A percentile compares a stretch with the other conserved stretches of the same genome.
phyloP scores from a whole-genome alignment of 2,113 vertebrate species.

The Thymallus thymallus region DNA sequence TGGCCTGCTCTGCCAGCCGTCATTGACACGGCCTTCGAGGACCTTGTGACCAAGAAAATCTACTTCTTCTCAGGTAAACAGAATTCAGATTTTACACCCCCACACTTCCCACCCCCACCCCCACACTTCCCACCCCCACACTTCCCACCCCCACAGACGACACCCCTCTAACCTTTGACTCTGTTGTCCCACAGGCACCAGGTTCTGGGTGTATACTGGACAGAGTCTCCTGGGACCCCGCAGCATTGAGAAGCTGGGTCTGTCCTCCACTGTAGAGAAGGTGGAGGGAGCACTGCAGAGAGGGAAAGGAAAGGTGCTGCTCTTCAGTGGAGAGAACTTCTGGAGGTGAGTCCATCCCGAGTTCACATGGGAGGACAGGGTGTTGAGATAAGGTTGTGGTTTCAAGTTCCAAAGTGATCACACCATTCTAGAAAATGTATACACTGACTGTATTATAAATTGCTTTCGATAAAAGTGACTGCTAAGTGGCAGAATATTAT shows the following conservation, averaged over 20 bases:
- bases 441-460: too few relatives aligned
- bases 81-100: neutral
- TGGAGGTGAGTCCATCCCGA: conserved; percentile 82
- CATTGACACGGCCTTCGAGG: conserved; percentile 87
- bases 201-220: conserved; percentile 89
- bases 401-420: too few relatives aligned
- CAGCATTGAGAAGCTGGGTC: conserved; percentile 85
- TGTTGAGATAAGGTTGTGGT: too few relatives aligned
- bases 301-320: conserved; percentile 78
- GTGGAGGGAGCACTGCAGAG: conserved; percentile 82
- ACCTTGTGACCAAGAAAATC: conserved; percentile 77
- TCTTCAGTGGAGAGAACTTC: conserved; percentile 83
- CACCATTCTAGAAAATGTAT: too few relatives aligned
- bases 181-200: conserved; percentile 63
- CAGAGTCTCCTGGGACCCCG: conserved; percentile 79
- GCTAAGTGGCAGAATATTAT: too few relatives aligned
- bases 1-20: conserved; percentile 83
- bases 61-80: conserved; percentile 92
- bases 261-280: conserved; percentile 69
- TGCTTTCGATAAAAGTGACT: too few relatives aligned
- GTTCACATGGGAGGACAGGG: too few relatives aligned
- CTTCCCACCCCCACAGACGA: neutral
- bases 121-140: neutral
- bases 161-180: neutral
- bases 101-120: too few relatives aligned